These are phyloP conservation scores for Oceanodroma tethys DNA, from an alignment of 2,113 vertebrate genomes.

Conservation along the genomic window DNA sequence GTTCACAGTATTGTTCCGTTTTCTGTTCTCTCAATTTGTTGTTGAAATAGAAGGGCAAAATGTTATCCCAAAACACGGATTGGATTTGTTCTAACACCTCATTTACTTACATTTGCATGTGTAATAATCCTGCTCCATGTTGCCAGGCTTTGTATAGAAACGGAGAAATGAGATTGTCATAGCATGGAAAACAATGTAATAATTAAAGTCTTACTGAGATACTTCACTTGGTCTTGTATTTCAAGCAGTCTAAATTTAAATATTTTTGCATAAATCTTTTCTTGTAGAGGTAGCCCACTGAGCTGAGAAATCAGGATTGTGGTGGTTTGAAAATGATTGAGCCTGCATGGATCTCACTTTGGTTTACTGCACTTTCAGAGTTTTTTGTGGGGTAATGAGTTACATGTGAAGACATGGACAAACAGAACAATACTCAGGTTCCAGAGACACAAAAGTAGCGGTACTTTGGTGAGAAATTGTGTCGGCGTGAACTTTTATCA, in stretches of 20 bases:
- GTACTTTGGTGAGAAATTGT: not conserved
- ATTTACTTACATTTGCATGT: slow-evolving; percentile 22
- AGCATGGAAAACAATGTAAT: not conserved
- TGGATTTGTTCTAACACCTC: not conserved
- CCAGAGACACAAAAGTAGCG: not conserved
- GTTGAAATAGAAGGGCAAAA: slow-evolving; percentile 2
- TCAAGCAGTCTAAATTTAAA: not conserved
- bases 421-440: not conserved
- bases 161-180: not conserved
- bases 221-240: not conserved
- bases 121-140: not conserved
- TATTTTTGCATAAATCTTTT: not conserved
- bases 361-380: not conserved
- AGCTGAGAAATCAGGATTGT: not conserved
- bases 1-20: not conserved
- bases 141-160: slow-evolving; percentile 2
- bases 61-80: not conserved
- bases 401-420: not conserved
- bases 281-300: not conserved
- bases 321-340: not conserved
- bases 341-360: not conserved
- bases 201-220: not conserved
- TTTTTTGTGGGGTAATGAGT: not conserved
- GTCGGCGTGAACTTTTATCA: fast-evolving
- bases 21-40: not conserved